Conservation (phyloP, 1,140 invertebrate genomes). For the Dreissena polymorpha region DNA sequence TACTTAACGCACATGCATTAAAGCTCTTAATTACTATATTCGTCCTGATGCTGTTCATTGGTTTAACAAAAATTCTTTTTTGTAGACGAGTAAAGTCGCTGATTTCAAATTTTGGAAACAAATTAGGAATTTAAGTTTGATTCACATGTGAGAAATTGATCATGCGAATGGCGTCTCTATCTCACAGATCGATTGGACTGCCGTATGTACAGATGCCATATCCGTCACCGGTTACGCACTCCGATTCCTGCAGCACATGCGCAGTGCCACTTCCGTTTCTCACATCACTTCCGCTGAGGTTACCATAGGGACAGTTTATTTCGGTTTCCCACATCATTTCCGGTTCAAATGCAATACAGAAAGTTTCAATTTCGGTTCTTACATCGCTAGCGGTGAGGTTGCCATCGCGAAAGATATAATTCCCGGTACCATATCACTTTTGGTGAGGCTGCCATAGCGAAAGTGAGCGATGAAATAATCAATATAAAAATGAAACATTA, state of each 20-base stretch:
- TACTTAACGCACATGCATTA: no score
- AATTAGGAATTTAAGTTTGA: not conserved
- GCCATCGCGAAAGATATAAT: no score
- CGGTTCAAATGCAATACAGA: no score
- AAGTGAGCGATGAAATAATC: no score
- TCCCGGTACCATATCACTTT: no score
- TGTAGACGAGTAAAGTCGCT: not conserved
- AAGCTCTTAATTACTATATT: no score
- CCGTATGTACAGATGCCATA: not conserved
- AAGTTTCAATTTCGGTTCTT: no score
- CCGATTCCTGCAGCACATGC: conserved; percentile 19
- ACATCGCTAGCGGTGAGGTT: no score
- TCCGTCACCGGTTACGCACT: not conserved
- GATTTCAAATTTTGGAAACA: not conserved
- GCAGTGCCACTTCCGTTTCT: conserved; percentile 39
- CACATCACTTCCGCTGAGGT: not conserved
- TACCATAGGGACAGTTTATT: not conserved
- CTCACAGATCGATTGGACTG: conserved; percentile 27
- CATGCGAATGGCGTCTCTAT: not conserved
- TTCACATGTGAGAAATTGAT: not conserved
- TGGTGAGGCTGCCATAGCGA: no score
- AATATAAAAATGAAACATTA: no score
- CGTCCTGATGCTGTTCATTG: no score
- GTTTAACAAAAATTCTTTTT: not conserved
- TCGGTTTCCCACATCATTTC: no score